These are phyloP conservation scores for Pristiophorus japonicus DNA, from an alignment of 2,113 vertebrate species.

Conservation along the genomic window DNA sequence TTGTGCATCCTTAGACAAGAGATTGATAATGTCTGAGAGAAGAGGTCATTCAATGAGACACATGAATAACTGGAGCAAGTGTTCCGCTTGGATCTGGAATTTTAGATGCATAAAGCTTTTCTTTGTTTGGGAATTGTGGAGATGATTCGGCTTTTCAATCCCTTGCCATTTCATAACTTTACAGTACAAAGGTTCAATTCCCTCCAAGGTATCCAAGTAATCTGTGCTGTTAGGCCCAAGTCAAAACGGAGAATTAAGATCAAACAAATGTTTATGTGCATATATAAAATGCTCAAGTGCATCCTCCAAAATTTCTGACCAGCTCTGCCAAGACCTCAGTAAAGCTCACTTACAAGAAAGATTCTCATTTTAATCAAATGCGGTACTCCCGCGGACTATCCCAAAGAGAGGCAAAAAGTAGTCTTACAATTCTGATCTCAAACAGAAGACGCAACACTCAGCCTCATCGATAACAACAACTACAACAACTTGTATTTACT, in stretches of 20 bases:
- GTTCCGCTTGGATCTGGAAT: not conserved
- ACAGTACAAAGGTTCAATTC: not conserved
- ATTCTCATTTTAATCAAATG: not conserved
- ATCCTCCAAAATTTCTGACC: not conserved
- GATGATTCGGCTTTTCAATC: not conserved
- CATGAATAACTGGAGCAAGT: not conserved
- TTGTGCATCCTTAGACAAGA: not conserved
- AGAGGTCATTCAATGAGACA: not conserved
- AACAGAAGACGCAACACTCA: not conserved
- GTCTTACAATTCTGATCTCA: not conserved
- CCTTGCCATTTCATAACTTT: not conserved
- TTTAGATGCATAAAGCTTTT: not conserved
- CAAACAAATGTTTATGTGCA: not conserved
- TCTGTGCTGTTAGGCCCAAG: not conserved
- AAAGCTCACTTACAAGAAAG: not conserved
- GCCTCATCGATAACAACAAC: not conserved
- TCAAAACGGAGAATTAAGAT: not conserved
- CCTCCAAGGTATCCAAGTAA: not conserved
- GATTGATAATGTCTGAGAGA: not conserved
- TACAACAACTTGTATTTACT: no score
- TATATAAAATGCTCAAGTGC: not conserved
- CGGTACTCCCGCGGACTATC: not conserved
- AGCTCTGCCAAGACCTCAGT: not conserved
- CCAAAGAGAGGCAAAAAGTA: not conserved
- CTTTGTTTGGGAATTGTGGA: not conserved